A percentile compares a stretch with the other conserved stretches of the same genome.
Conservation (phyloP, 1,140 invertebrate genomes). For the Holcopasites calliopsidis region DNA sequence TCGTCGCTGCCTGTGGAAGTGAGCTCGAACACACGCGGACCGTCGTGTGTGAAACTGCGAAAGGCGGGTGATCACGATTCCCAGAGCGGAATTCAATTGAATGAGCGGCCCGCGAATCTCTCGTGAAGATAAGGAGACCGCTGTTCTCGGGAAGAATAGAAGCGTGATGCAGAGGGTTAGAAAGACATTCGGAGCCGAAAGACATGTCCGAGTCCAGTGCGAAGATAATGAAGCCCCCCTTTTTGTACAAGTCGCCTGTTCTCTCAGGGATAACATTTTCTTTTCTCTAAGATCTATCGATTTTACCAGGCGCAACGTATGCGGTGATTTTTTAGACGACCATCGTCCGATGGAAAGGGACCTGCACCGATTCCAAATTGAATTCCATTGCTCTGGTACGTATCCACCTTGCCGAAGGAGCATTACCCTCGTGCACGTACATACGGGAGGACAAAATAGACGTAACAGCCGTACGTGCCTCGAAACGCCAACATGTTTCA, state of each 20-base stretch:
- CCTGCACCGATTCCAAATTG: slow-evolving; percentile 37
- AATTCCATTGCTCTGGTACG: slow-evolving; percentile 29
- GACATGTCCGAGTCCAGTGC: slow-evolving; percentile 39
- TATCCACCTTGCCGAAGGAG: slow-evolving; percentile 46
- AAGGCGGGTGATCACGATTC: slow-evolving; percentile 54
- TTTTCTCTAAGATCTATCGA: background rate
- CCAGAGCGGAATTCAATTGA: slow-evolving; percentile 59
- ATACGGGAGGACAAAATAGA: slow-evolving; percentile 64
- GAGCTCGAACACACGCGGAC: background rate
- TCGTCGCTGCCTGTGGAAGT: background rate
- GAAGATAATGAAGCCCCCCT: slow-evolving; percentile 54
- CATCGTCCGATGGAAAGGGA: too few species aligned
- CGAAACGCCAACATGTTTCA: slow-evolving; percentile 63
- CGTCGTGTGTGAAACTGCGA: slow-evolving; percentile 39
- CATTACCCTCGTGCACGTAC: slow-evolving; percentile 60
- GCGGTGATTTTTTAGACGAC: too few species aligned
- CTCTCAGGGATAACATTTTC: slow-evolving; percentile 9
- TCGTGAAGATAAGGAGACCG: slow-evolving; percentile 69
- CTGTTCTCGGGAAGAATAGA: slow-evolving; percentile 54
- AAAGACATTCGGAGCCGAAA: slow-evolving; percentile 56
- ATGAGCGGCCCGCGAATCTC: slow-evolving; percentile 67
- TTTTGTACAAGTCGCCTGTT: slow-evolving; percentile 51
- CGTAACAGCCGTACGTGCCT: slow-evolving; percentile 68
- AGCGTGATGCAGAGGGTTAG: slow-evolving; percentile 41
- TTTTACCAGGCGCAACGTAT: too few species aligned